Conservation (phyloP, 2,797 vertebrate genomes). For the Pseudotriccus pelzelni region DNA sequence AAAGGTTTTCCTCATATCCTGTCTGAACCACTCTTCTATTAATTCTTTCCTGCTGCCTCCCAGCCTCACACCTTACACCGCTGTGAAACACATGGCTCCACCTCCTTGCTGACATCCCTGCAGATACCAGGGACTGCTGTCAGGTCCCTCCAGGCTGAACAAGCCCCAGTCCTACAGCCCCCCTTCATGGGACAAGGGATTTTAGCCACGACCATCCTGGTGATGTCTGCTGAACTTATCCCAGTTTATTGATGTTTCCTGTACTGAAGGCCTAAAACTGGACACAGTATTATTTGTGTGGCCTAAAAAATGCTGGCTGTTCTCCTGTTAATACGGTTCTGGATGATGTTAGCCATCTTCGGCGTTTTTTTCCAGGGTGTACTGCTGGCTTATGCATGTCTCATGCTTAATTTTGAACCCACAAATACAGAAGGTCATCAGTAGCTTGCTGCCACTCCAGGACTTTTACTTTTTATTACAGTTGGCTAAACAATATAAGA, state of each 20-base stretch:
- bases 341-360: neutral
- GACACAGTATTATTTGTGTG: neutral
- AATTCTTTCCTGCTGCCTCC: neutral
- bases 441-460: neutral
- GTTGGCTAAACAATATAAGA: neutral
- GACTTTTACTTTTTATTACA: neutral
- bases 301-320: neutral
- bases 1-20: neutral
- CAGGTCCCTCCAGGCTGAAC: neutral
- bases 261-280: neutral
- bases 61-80: rapidly evolving
- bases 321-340: neutral
- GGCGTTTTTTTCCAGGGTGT: neutral
- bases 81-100: neutral
- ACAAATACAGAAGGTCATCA: neutral
- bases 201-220: neutral
- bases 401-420: neutral
- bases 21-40: neutral
- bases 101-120: neutral
- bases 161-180: neutral
- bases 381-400: neutral
- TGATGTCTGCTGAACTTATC: neutral
- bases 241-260: neutral
- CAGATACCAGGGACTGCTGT: neutral
- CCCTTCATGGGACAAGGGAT: neutral